These are phyloP conservation scores for Heterochromis multidens DNA, from an alignment of 2,113 vertebrate genomes.

Conservation along the genomic window DNA sequence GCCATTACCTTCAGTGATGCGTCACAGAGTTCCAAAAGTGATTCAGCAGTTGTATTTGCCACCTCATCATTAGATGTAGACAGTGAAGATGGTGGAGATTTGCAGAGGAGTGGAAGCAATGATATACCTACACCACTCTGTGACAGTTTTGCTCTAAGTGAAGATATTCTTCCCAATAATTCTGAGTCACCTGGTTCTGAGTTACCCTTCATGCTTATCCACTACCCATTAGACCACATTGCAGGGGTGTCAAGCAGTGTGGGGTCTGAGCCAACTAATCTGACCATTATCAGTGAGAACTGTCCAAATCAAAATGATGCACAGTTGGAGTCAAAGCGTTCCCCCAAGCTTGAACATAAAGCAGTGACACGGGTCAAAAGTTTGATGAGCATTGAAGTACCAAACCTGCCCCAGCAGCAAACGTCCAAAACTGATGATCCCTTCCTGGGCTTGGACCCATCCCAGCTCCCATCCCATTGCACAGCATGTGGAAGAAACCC, in stretches of 20 bases:
- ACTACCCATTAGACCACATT: constrained; percentile 47
- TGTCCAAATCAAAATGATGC: constrained; percentile 63
- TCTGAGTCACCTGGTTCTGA: constrained; percentile 22
- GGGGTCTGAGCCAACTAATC: constrained; percentile 4
- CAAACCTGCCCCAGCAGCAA: constrained; percentile 57
- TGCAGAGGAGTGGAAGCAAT: constrained; percentile 50
- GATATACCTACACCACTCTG: constrained; percentile 62
- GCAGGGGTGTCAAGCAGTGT: not conserved
- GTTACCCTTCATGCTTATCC: constrained; percentile 68
- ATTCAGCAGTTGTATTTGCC: constrained; percentile 46
- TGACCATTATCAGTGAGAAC: constrained; percentile 66
- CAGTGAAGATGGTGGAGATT: constrained; percentile 56
- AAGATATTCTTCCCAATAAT: not conserved
- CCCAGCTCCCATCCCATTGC: not conserved
- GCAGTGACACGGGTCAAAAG: constrained; percentile 78
- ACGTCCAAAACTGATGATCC: constrained; percentile 67
- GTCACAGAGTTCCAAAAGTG: constrained; percentile 35
- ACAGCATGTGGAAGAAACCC: not conserved
- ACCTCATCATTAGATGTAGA: constrained; percentile 61
- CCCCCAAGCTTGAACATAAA: constrained; percentile 85
- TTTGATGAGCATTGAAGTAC: constrained; percentile 76
- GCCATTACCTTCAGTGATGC: constrained; percentile 12
- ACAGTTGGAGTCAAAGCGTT: constrained; percentile 78
- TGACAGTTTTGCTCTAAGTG: constrained; percentile 60
- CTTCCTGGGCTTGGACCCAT: not conserved